phyloP scores from a whole-genome alignment of 2,797 vertebrate genomes.

The Heteromormyrus szaboi region DNA sequence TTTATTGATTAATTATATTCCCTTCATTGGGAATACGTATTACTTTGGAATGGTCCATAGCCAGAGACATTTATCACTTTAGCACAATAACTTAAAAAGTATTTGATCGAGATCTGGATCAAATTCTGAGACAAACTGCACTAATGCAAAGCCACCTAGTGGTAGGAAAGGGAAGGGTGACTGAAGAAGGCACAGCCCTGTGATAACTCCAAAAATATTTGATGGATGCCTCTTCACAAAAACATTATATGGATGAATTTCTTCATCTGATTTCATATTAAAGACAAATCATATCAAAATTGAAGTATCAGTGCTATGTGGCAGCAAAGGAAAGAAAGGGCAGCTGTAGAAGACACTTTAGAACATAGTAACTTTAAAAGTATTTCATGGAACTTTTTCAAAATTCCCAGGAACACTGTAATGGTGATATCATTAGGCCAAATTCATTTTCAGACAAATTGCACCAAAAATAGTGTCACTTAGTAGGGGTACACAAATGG shows the following conservation, averaged over 20 bases:
- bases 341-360: not conserved
- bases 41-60: not conserved
- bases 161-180: not conserved
- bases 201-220: not conserved
- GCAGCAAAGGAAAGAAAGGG: not conserved
- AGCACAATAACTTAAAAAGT: not conserved
- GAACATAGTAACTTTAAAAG: not conserved
- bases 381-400: not conserved
- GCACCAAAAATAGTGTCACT: not conserved
- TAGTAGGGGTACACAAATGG: not conserved
- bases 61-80: not conserved
- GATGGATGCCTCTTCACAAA: not conserved
- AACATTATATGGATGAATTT: not conserved
- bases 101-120: not conserved
- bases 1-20: not conserved
- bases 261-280: not conserved
- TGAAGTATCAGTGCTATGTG: not conserved
- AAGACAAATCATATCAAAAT: not conserved
- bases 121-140: not conserved
- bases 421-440: not conserved
- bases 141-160: not conserved
- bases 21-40: not conserved
- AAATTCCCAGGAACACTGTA: not conserved
- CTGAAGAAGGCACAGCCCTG: not conserved
- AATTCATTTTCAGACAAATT: not conserved